These are phyloP conservation scores for Aplodontia rufa DNA, from an alignment of 2,113 vertebrate genomes.

Conservation along the genomic window DNA sequence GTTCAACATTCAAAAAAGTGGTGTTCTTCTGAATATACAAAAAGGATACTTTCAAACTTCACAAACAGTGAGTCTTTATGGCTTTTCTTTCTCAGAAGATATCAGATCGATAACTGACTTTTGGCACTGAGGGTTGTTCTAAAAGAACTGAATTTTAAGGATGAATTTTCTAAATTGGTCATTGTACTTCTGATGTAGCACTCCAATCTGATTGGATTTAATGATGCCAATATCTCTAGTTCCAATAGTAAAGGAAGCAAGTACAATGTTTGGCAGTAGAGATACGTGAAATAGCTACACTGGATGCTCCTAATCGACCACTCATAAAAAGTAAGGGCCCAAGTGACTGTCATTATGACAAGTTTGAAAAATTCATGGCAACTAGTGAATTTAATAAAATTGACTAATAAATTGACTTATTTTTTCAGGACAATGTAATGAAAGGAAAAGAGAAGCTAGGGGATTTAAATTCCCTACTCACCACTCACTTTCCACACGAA, in stretches of 20 bases:
- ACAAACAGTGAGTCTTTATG: background rate
- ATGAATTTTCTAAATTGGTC: background rate
- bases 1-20: background rate
- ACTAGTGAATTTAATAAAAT: background rate
- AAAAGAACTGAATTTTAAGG: background rate
- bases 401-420: background rate
- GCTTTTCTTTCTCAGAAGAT: background rate
- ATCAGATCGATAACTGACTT: background rate
- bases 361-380: background rate
- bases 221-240: too few species aligned
- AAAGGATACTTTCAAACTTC: background rate
- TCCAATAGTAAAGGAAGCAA: background rate
- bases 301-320: too few species aligned
- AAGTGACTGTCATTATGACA: background rate
- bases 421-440: background rate
- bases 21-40: background rate
- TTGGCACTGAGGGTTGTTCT: background rate
- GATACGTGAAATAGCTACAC: background rate
- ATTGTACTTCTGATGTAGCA: background rate
- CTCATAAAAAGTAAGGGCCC: background rate
- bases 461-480: background rate
- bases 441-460: background rate
- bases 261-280: background rate
- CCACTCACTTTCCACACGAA: background rate
- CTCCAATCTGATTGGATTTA: accelerated